Base-by-base conservation (phyloP, 2,888 invertebrate species). In the Oligia latruncula region DNA sequence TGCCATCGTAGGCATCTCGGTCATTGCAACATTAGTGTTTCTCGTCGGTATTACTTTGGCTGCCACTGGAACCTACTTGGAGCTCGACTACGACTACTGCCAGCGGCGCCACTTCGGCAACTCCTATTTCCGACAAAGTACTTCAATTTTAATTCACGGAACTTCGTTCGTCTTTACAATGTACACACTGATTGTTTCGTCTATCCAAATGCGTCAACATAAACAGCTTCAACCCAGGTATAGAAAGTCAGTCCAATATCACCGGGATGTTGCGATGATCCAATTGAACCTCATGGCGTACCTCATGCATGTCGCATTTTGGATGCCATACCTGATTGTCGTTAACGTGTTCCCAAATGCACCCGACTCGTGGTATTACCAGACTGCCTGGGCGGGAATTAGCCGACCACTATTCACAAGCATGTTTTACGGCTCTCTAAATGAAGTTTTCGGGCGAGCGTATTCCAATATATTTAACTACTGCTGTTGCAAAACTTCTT, bases 391-490 rank as follows among this genome's bases (percentile, higher is more conserved):
- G 98, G 92, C 98, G 78, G 98, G 98, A 0, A 94, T 98, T 23
- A 97, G 97, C 87, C 98, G 98, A 86, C 97, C 98, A 0, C 97
- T 98, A 86, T 93, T 98, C 84, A 98, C 98, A 84, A 98, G 97
- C 87, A 96, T 98, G 43, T 91, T 98, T 0, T 96, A 95, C 92
- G 97, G 98, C 90, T 94, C 97, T 8, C 94, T 97, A n/a, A 98
- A 98, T 91, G 95, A 97, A 15, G 97, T 97, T 91, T 98, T 98
- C 91, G 97, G 98, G 62, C 97, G 97, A 80, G 98, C 98, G 11
- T 98, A 98, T 92, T 96, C 97, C 23, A 98, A 98, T 90, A 95
- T 98, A 15, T 98, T 98, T 91, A 98, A 98, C 91, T 98, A 98
- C 90, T 98, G 98, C 91, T 98, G 98, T 92, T 98, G 98, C 95